Conservation (phyloP, 2,113 vertebrate genomes). For the Rana temporaria region DNA sequence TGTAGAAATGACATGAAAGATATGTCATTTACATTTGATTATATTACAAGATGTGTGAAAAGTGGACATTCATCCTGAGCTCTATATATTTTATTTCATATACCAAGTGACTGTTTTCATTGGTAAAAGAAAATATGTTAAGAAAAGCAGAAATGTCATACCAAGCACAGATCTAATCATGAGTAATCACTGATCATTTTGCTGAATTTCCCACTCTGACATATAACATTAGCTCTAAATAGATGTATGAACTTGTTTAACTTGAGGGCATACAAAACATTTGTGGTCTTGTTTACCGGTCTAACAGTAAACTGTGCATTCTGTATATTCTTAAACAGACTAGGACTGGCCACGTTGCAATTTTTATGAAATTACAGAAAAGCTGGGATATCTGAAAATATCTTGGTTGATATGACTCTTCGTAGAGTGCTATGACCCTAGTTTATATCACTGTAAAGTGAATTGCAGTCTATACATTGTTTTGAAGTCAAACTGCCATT, state of each 20-base stretch:
- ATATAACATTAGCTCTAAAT: not conserved
- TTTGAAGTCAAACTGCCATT: too few species aligned
- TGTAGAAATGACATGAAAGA: conserved; percentile 23
- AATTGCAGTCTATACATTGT: too few species aligned
- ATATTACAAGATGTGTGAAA: conserved; percentile 14
- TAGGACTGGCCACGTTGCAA: too few species aligned
- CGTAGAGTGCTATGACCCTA: too few species aligned
- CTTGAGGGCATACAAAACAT: too few species aligned
- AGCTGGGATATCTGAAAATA: too few species aligned
- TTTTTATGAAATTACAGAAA: too few species aligned
- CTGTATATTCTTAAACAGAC: too few species aligned
- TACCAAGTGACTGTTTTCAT: not conserved
- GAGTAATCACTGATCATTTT: not conserved
- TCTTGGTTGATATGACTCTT: too few species aligned
- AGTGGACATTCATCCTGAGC: not conserved
- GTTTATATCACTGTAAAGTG: too few species aligned
- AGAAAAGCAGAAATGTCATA: conserved; percentile 15
- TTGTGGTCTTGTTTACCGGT: too few species aligned
- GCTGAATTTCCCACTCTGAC: not conserved
- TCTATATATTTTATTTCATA: conserved; percentile 4
- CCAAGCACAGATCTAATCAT: not conserved
- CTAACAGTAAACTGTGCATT: too few species aligned
- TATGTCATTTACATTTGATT: conserved; percentile 28
- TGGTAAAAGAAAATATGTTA: conserved; percentile 11
- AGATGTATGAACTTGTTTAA: not conserved